Base-by-base conservation (phyloP, 2,888 invertebrate genomes). In the Caenorhabditis sp. region DNA sequence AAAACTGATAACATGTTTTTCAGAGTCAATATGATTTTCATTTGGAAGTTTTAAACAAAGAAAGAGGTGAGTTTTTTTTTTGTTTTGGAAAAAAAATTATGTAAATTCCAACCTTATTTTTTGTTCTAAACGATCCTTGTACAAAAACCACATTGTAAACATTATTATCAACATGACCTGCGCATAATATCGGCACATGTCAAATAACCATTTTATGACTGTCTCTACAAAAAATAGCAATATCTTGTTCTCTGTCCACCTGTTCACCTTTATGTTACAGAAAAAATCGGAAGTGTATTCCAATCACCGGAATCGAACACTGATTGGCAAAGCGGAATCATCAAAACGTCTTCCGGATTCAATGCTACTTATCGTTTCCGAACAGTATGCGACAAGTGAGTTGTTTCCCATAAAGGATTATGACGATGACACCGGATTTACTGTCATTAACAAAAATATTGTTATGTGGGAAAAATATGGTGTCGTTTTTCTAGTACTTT, bases 331-430 rank as follows among this genome's bases (percentile, higher is more conserved):
- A 49, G 23, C 1, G n/a, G 10, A 14, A 26, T 6, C 8, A 49
- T 69, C 10, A 17, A 17, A 6, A 63, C 65, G 14, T 14, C 51
- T 3, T 0, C 1, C 2, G 69, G 63, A 21, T 73, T 73, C 66
- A 69, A 69, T 43, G 65, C 69, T 21, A 74, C 69, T 10, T 31
- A 66, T 24, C n/a, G 58, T 24, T 23, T 62, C n/a, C 19, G 69
- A 23, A 66, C 59, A 17, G 27, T 51, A 21, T 74, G 73, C 43
- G 49, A 27, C 12, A 55, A 24, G 73, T 74, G 8, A 51, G 72
- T 26, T 24, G 21, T 62, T 26, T 27, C 60, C 55, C 19, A 51
- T 6, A 43, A 17, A 43, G 43, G 43, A 43, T 43, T 43, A 43
- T 43, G 43, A 43, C 43, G 17, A 43, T 6, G 17, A 14, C 2